phyloP scores from a whole-genome alignment of 2,797 vertebrate genomes.

The Ispidina lecontei region DNA sequence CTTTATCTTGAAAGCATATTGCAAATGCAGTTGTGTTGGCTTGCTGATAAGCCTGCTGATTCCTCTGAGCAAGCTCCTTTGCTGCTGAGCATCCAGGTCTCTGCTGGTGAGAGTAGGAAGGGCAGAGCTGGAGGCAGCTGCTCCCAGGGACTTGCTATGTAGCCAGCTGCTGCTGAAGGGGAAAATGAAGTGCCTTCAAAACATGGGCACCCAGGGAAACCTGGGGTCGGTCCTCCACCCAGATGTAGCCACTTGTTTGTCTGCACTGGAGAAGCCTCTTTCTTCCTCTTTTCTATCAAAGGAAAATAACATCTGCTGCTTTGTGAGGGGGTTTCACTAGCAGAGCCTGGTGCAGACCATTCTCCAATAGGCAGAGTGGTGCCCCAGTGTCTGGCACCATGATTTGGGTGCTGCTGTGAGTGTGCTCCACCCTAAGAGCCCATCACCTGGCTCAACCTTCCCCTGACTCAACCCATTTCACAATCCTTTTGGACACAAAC shows the following conservation, averaged over 20 bases:
- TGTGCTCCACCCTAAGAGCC: neutral
- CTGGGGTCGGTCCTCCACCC: neutral
- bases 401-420: rapidly evolving
- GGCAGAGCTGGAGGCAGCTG: neutral
- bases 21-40: neutral
- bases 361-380: neutral
- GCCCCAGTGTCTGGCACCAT: rapidly evolving
- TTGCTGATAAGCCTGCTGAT: neutral
- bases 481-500: neutral
- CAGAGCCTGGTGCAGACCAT: neutral
- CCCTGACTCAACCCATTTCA: neutral
- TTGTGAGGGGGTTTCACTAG: neutral
- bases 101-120: neutral
- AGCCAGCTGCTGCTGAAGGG: neutral
- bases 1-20: neutral
- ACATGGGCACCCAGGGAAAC: neutral
- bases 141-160: rapidly evolving
- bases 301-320: neutral
- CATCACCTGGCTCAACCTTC: rapidly evolving
- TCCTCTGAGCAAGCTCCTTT: neutral
- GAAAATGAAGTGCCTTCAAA: neutral
- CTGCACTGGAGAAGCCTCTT: neutral
- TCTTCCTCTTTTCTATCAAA: neutral
- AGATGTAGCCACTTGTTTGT: neutral
- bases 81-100: neutral